Conservation (phyloP, 2,888 invertebrate genomes). For the Archips xylosteana region DNA sequence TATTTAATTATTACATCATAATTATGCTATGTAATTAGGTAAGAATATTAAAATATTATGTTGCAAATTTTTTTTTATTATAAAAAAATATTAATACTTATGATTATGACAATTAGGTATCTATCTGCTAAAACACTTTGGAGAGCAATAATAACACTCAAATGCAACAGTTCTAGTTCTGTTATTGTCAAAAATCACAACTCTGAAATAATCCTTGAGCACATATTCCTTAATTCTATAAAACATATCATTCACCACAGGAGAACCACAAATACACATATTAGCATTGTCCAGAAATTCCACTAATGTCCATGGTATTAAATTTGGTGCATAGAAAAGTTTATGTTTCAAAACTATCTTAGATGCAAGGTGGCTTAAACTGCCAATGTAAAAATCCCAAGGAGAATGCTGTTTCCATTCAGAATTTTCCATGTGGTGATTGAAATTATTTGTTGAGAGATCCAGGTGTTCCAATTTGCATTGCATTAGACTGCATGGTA, state of each 20-base stretch:
- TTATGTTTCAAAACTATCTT: constrained; percentile 82
- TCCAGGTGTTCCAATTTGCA: constrained; percentile 84
- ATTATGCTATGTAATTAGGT: background rate
- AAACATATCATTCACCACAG: constrained; percentile 68
- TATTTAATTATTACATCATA: background rate
- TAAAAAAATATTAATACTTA: background rate
- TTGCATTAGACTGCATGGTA: constrained; percentile 87
- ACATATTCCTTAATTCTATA: constrained; percentile 66
- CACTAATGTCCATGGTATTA: constrained; percentile 86
- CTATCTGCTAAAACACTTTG: constrained; percentile 71
- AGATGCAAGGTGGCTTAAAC: constrained; percentile 84
- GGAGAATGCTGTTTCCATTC: constrained; percentile 48
- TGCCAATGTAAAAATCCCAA: constrained; percentile 76
- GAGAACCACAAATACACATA: constrained; percentile 87
- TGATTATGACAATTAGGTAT: background rate
- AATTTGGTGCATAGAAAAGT: constrained; percentile 82
- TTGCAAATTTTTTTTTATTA: constrained; percentile 10
- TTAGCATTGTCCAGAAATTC: constrained; percentile 86
- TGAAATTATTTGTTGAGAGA: constrained; percentile 85
- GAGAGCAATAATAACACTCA: constrained; percentile 87
- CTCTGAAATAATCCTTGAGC: constrained; percentile 70
- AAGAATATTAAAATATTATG: constrained; percentile 18
- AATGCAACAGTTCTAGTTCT: constrained; percentile 74
- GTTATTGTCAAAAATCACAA: constrained; percentile 69
- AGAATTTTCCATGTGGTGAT: constrained; percentile 47